Evolutionary conservation across 2,113 vertebrate genomes (phyloP).

Genomic region (Capreolus pygargus): DNA sequence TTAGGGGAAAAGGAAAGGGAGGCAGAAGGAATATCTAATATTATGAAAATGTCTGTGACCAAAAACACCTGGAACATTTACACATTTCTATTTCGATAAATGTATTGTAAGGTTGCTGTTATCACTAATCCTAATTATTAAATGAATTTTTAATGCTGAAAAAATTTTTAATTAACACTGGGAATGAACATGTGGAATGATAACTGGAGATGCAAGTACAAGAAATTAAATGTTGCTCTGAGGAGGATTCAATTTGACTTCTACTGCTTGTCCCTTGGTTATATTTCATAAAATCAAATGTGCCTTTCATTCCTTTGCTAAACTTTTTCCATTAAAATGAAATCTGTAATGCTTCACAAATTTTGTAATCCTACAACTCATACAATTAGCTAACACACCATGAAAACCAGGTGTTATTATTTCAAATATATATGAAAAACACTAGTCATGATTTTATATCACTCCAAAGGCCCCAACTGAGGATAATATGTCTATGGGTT

Average conservation of each 20-base stretch:
- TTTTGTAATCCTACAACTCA: constrained; percentile 15
- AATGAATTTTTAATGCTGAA: constrained; percentile 14
- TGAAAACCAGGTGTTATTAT: constrained; percentile 33
- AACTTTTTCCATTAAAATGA: not conserved
- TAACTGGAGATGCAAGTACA: not conserved
- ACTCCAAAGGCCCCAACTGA: not conserved
- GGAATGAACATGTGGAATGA: not conserved
- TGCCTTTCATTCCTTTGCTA: constrained; percentile 7
- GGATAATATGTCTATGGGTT: not conserved
- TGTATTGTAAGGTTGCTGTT: not conserved
- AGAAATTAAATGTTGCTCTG: constrained; percentile 17
- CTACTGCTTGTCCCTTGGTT: constrained; percentile 13
- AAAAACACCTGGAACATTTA: not conserved
- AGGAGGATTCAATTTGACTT: not conserved
- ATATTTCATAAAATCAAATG: not conserved
- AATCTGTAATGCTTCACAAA: constrained; percentile 35
- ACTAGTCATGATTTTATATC: not conserved
- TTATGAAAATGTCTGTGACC: not conserved
- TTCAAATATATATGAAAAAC: not conserved
- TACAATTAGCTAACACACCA: constrained; percentile 46
- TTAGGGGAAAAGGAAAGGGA: not conserved
- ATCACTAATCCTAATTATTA: constrained; percentile 35
- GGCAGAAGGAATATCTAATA: not conserved
- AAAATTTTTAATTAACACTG: constrained; percentile 33
- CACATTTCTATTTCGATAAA: not conserved